These are phyloP conservation scores for Clostera curtula DNA, from an alignment of 2,888 invertebrate genomes.

Conservation along the genomic window DNA sequence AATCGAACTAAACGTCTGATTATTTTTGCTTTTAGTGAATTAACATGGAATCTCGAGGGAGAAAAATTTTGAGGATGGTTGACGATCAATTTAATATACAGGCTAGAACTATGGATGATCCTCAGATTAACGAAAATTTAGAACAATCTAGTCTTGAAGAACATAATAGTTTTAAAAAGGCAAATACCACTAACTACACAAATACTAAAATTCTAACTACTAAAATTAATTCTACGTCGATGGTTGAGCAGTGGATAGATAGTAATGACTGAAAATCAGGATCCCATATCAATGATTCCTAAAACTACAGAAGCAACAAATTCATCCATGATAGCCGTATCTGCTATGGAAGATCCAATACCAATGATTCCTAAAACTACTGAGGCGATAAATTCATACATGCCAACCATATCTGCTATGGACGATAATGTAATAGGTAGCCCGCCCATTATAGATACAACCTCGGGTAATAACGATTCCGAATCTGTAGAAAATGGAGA, in stretches of 20 bases:
- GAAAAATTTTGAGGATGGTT: conserved; percentile 10
- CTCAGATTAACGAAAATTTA: conserved; percentile 7
- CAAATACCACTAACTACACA: too few relatives aligned
- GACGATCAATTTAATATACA: conserved; percentile 7
- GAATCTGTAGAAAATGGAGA: conserved; percentile 8
- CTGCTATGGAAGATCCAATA: conserved; percentile 1
- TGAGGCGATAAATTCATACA: not conserved
- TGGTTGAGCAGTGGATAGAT: conserved; percentile 5
- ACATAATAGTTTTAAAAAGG: conserved; percentile 4
- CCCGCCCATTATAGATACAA: too few relatives aligned
- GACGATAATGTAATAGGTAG: too few relatives aligned
- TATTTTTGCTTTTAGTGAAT: conserved; percentile 6
- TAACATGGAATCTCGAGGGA: conserved; percentile 10
- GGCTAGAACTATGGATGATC: too few relatives aligned
- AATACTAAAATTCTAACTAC: too few relatives aligned
- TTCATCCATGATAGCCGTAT: conserved; percentile 1
- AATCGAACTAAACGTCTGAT: conserved; percentile 2
- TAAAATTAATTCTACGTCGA: conserved; percentile 4
- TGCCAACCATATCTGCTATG: conserved; percentile 1
- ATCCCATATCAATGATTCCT: conserved; percentile 1
- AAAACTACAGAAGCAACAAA: not conserved
- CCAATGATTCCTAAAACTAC: conserved; percentile 1
- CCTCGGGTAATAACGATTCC: too few relatives aligned
- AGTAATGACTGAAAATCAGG: conserved; percentile 3
- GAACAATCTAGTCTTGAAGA: conserved; percentile 6